These are phyloP conservation scores for Hypomecis atomaria DNA, from an alignment of 2,888 invertebrate species.

Conservation along the genomic window DNA sequence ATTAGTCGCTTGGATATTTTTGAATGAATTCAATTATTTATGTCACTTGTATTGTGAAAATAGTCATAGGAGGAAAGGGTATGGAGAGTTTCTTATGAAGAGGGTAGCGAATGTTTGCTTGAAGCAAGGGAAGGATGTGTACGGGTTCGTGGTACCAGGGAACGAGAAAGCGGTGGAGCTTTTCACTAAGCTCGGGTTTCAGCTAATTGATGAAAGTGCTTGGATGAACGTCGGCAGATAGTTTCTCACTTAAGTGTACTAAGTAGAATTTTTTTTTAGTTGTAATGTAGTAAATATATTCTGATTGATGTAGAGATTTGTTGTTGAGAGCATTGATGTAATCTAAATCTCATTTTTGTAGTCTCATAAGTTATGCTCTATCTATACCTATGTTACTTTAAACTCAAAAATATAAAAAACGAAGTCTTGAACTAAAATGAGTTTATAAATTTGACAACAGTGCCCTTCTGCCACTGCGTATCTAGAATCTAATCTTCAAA, in stretches of 20 bases:
- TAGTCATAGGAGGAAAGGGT: constrained; percentile 44
- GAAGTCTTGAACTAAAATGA: no score
- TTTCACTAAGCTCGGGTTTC: constrained; percentile 46
- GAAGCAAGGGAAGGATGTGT: constrained; percentile 43
- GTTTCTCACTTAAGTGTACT: background rate
- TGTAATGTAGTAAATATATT: no score
- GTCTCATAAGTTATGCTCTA: no score
- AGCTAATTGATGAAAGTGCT: constrained; percentile 36
- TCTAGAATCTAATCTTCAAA: no score
- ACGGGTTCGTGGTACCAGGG: constrained; percentile 42
- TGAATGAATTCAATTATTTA: constrained; percentile 48
- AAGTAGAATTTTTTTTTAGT: no score
- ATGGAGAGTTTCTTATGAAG: constrained; percentile 45
- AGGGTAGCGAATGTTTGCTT: constrained; percentile 44
- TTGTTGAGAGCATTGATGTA: no score
- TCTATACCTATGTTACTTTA: no score
- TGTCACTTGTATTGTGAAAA: constrained; percentile 48
- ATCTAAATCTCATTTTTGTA: no score
- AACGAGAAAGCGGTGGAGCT: constrained; percentile 43
- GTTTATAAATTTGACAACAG: no score
- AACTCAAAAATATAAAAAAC: no score
- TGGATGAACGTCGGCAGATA: constrained; percentile 29
- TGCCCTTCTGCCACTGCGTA: no score
- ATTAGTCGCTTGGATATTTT: constrained; percentile 48
- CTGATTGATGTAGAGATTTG: no score